phyloP scores from a whole-genome alignment of 2,113 vertebrate genomes.

The Columba janthina region DNA sequence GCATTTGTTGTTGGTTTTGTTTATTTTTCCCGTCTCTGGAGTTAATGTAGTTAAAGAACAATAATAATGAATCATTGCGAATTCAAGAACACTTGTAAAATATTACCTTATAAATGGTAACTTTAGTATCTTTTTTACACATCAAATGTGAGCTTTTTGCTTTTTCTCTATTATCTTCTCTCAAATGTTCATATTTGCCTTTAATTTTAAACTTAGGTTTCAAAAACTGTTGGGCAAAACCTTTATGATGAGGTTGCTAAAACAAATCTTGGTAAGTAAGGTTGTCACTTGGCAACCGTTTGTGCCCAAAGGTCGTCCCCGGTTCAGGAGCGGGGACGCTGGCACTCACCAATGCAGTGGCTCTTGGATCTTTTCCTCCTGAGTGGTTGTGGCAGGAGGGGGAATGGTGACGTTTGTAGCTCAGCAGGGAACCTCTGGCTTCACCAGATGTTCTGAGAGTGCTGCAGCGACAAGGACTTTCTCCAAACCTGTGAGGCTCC shows the following conservation, averaged over 20 bases:
- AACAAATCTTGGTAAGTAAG: neutral
- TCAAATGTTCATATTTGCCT: neutral
- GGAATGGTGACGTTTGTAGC: constrained; percentile 38
- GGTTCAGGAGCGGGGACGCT: constrained; percentile 19
- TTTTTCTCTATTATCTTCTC: neutral
- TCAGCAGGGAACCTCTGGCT: constrained; percentile 50
- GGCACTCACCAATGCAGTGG: neutral
- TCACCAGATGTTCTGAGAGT: neutral
- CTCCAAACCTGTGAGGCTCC: neutral
- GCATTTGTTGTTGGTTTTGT: neutral
- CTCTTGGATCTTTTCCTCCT: constrained; percentile 31
- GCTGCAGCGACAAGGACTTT: neutral
- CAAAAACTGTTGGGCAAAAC: neutral
- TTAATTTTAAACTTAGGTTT: neutral
- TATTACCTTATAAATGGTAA: neutral
- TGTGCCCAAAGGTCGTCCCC: neutral
- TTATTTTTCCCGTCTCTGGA: neutral
- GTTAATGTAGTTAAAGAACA: neutral
- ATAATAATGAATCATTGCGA: neutral
- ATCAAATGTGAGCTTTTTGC: neutral
- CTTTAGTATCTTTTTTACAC: neutral
- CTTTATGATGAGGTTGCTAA: constrained; percentile 29
- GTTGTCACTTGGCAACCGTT: constrained; percentile 32
- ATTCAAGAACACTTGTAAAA: neutral
- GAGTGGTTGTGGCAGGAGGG: constrained; percentile 39